Evolutionary conservation across 2,113 vertebrate species (phyloP), one percentile per base, ranked within the genome.

Genomic region (Hippocampus barbouri): DNA sequence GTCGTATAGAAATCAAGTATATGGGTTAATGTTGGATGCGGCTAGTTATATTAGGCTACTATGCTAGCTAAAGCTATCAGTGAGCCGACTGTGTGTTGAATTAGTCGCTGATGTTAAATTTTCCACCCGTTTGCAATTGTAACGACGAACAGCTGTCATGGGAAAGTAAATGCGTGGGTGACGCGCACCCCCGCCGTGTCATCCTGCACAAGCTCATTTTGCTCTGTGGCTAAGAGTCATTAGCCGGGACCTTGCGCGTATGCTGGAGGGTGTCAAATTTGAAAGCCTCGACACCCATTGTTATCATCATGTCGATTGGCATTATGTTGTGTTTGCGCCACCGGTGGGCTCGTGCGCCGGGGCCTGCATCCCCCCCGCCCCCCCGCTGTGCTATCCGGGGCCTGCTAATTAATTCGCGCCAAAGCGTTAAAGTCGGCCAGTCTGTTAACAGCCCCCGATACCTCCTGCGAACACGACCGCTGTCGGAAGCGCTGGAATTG

Each of bases 351-450:
- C 23, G 18, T 79, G 73, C 64, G 34, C 63, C 20, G 72, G 63
- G 65, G 62, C 61, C 54, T 30, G 54, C 10, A 40, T 41, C 8
- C 53, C 53, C 8, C 74, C 78, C 66, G 3, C 51, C 53, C 53
- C 21, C 74, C 78, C 66, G 49, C 83, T 73, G 87, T 59, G 74
- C 68, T 77, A 70, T 81, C 75, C 66, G 74, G 57, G 74, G 77
- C 73, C 65, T 25, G 30, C 65, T 79, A 74, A 83, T 86, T 80
- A 83, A 86, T 80, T 77, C 73, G 78, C 67, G 66, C 27, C 73
- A 76, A 69, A 69, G 72, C 69, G 78, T 83, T 62, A 66, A 54
- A 80, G 79, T 77, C 71, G 25, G 67, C 77, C 21, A 34, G 76
- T 75, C 56, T 69, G 75, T 71, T 79, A 40, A 66, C 64, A 45